phyloP scores from a whole-genome alignment of 1,140 invertebrate genomes.

The Physella acuta region DNA sequence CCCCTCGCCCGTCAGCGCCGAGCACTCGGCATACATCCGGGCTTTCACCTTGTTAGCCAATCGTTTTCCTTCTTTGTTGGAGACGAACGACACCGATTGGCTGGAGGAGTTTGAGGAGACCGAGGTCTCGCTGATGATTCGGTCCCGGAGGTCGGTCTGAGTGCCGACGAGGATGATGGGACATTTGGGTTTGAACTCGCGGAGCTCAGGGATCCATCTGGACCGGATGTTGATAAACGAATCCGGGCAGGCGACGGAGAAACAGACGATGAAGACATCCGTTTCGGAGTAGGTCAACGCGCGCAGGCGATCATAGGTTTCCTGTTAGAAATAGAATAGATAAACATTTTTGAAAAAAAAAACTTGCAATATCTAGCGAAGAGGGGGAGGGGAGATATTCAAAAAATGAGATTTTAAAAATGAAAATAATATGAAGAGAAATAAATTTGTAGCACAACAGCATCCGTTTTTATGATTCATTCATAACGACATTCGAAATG shows the following conservation, averaged over 20 bases:
- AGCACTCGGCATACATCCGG: slow-evolving; percentile 12
- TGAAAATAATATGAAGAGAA: no score
- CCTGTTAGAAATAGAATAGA: slow-evolving; percentile 61
- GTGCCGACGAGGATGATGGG: slow-evolving; percentile 79
- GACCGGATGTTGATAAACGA: slow-evolving; percentile 97
- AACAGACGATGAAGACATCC: slow-evolving; percentile 98
- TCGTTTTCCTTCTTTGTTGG: slow-evolving; percentile 15
- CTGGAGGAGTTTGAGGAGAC: neutral
- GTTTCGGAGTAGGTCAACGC: slow-evolving; percentile 96
- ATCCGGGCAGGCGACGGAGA: slow-evolving; percentile 95
- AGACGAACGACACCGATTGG: neutral
- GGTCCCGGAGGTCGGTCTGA: slow-evolving; percentile 42
- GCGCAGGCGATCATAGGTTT: slow-evolving; percentile 90
- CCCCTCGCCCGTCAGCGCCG: slow-evolving; percentile 11
- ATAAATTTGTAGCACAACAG: no score
- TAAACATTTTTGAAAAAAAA: no score
- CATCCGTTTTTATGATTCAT: no score
- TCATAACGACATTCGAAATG: no score
- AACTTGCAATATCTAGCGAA: no score
- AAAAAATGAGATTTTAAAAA: no score
- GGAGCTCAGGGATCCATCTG: slow-evolving; percentile 71
- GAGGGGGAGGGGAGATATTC: no score
- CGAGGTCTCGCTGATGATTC: neutral
- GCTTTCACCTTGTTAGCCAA: slow-evolving; percentile 2
- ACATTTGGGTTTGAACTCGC: slow-evolving; percentile 74